Evolutionary conservation across 2,797 vertebrate species (phyloP), one percentile per base, ranked within the genome.

Genomic region (Macroramphosus scolopax): DNA sequence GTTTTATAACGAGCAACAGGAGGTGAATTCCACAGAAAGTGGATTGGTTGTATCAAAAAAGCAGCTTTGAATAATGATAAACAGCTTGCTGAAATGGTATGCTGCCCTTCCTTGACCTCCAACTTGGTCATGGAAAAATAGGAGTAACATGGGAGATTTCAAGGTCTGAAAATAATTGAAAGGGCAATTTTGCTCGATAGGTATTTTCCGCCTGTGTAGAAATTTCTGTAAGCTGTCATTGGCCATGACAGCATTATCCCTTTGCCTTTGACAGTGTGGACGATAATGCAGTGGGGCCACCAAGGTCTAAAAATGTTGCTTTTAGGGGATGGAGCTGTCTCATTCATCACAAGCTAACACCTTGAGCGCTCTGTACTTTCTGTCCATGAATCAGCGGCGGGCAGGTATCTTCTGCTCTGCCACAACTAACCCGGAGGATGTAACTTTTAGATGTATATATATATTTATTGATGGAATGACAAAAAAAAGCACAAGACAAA

Each of bases 301-400:
- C 41, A 20, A 67, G 72, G 74, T 79, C 75, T 74, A 83, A 75
- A 81, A 67, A 68, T 69, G 73, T 76, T 65, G 77, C 68, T 67
- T 82, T 82, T 78, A 70, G 63, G 63, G 72, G 72, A 54, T 17
- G 41, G 48, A 63, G 50, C 63, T 63, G 69, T 64, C 64, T 60
- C 77, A 86, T 81, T 80, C 55, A 77, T 86, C 83, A 81, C 68
- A 50, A 17, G 5, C 53, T 71, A 77, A 81, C 68, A 75, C 53
- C 59, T 2, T 7, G 18, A 68, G 74, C 69, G 44, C 58, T 63
- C 22, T 62, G 62, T 69, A 67, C 68, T 72, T 30, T 62, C 65
- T 60, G 75, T 77, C 75, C 52, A 75, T 80, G 72, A 68, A 64
- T 83, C 78, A 82, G 32, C 33, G 5, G 2, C 31, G 40, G 53